Conservation (phyloP, 2,797 vertebrate genomes). For the Poecilia velifera region DNA sequence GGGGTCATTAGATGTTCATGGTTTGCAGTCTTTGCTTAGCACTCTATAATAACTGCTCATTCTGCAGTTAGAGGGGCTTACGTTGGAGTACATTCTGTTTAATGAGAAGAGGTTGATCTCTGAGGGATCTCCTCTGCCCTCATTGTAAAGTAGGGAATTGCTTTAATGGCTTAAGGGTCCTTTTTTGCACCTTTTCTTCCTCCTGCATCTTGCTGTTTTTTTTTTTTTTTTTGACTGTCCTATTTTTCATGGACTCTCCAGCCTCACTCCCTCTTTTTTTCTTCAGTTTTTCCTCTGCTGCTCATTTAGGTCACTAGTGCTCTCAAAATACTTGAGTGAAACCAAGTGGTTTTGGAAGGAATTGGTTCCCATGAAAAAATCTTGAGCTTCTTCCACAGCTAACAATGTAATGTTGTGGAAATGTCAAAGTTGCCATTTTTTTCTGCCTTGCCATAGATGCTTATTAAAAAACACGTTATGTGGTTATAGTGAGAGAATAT, state of each 20-base stretch:
- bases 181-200: conserved; percentile 50
- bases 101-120: conserved; percentile 49
- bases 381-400: conserved; percentile 52
- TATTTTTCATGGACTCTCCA: conserved; percentile 33
- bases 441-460: background rate
- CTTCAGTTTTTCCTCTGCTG: conserved; percentile 33
- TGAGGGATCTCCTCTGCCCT: conserved; percentile 37
- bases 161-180: conserved; percentile 30
- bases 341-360: conserved; percentile 45
- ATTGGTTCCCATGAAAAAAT: conserved; percentile 66
- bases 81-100: conserved; percentile 49
- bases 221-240: conserved; percentile 19
- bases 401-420: conserved; percentile 66
- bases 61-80: conserved; percentile 65
- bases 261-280: conserved; percentile 17
- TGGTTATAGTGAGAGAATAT: background rate
- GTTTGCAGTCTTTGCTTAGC: conserved; percentile 56
- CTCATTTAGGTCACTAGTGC: conserved; percentile 54
- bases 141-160: conserved; percentile 20
- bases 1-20: conserved; percentile 66
- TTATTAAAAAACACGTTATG: background rate
- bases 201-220: conserved; percentile 11
- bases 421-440: conserved; percentile 17
- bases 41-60: conserved; percentile 58
- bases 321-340: conserved; percentile 46